These are phyloP conservation scores for Nestor notabilis DNA, from an alignment of 2,113 vertebrate species.

Conservation along the genomic window DNA sequence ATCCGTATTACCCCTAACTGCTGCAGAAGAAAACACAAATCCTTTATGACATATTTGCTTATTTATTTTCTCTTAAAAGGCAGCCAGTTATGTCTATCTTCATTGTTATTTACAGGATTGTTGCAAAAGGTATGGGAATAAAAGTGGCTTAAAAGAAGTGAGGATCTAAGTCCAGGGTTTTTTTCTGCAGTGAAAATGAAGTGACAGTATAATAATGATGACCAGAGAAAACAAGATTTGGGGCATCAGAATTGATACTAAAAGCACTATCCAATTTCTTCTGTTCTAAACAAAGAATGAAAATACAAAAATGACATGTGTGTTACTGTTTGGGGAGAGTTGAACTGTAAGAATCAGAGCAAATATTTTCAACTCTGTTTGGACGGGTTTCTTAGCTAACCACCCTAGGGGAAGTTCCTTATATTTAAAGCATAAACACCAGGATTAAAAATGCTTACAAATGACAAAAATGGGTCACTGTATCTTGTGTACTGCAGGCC, in stretches of 20 bases:
- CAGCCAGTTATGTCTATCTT: neutral
- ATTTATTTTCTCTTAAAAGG: conserved; percentile 18
- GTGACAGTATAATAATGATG: neutral
- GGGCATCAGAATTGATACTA: neutral
- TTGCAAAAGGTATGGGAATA: conserved; percentile 21
- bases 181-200: conserved; percentile 11
- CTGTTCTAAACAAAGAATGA: neutral
- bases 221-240: neutral
- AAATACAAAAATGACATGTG: conserved; percentile 35
- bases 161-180: conserved; percentile 18
- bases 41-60: neutral
- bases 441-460: conserved; percentile 63
- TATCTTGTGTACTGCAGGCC: conserved; percentile 58
- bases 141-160: neutral
- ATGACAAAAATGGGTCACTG: conserved; percentile 66
- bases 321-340: conserved; percentile 15
- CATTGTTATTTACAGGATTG: neutral
- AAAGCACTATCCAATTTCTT: neutral
- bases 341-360: conserved; percentile 22
- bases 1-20: conserved; percentile 38
- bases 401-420: conserved; percentile 36
- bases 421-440: conserved; percentile 57
- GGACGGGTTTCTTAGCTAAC: conserved; percentile 15
- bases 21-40: conserved; percentile 39
- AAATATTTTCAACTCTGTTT: conserved; percentile 39